Base-by-base conservation (phyloP, 2,113 vertebrate species). In the Lophius piscatorius region DNA sequence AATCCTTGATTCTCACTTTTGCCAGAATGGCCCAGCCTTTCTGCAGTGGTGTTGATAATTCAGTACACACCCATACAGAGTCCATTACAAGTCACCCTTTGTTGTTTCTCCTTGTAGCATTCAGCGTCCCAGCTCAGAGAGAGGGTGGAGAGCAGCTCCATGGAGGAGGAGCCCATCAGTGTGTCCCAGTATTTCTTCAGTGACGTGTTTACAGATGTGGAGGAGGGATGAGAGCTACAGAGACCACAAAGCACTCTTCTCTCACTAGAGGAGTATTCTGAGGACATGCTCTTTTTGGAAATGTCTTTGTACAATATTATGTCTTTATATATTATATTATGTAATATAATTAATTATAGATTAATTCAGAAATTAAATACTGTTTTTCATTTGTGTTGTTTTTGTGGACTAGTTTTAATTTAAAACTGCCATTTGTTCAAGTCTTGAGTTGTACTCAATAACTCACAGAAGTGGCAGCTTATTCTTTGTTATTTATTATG, bases 191-290 rank as follows among this genome's bases (percentile, higher is more conserved):
- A 93, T 79, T 95, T 98, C 86, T 91, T 98, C 39, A 91, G 74
- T 77, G 95, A 99, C 79, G 97, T 98, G 68, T 98, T 99, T 60
- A 98, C 96, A 68, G 92, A 94, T 36, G 94, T 98, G 22, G 91
- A 96, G 28, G 93, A 96, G 6, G 67, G 17, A 21, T 81, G 13
- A 76, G 39, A 47, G 29, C 38, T 24, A 13, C 7, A 17, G 9
- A n/a, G n/a, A 41, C n/a, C 29, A 4, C 4, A 11, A 17, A 44
- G 20, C n/a, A n/a, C n/a, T n/a, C n/a, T n/a, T n/a, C n/a, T n/a
- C n/a, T n/a, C n/a, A n/a, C n/a, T n/a, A n/a, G n/a, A n/a, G n/a
- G n/a, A 31, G 29, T 10, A 28, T 6, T 9, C 26, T 28, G 26
- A 6, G 9, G 26, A 28, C 3, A 9, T 9, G 2, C 5, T 9